phyloP scores from a whole-genome alignment of 1,140 invertebrate species.

The Yoshiicerus persimilis region DNA sequence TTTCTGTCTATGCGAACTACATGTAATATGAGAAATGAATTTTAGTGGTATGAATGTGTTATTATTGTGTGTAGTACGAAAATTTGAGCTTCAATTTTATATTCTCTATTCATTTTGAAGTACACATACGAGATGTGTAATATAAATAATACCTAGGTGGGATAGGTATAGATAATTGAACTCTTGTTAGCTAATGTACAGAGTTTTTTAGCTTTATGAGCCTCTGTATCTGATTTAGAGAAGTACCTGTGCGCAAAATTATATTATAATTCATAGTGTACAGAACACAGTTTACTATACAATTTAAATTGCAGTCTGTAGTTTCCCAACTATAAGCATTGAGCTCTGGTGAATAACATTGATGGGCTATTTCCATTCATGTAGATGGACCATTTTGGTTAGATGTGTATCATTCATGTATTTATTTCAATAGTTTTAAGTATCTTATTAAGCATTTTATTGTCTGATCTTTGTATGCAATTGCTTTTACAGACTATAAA shows the following conservation, averaged over 20 bases:
- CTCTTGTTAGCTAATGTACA: neutral
- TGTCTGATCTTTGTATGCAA: neutral
- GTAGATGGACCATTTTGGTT: neutral
- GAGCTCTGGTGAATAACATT: neutral
- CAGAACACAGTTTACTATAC: too few relatives aligned
- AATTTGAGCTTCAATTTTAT: neutral
- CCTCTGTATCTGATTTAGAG: too few relatives aligned
- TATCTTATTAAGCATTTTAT: neutral
- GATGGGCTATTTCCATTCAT: neutral
- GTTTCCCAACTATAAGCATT: neutral
- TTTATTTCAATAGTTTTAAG: neutral
- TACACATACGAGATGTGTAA: neutral
- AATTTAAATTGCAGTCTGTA: neutral
- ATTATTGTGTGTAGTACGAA: neutral
- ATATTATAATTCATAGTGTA: neutral
- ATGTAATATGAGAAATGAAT: too few relatives aligned
- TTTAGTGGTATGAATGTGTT: too few relatives aligned
- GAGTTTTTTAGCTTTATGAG: neutral
- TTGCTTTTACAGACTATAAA: neutral
- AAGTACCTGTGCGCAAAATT: neutral
- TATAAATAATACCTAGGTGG: too few relatives aligned
- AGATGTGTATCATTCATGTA: neutral
- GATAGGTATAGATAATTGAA: neutral
- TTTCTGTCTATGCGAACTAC: too few relatives aligned
- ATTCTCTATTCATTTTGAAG: neutral